phyloP scores from a whole-genome alignment of 2,797 vertebrate genomes.

The Lepilemur ruficaudatus region DNA sequence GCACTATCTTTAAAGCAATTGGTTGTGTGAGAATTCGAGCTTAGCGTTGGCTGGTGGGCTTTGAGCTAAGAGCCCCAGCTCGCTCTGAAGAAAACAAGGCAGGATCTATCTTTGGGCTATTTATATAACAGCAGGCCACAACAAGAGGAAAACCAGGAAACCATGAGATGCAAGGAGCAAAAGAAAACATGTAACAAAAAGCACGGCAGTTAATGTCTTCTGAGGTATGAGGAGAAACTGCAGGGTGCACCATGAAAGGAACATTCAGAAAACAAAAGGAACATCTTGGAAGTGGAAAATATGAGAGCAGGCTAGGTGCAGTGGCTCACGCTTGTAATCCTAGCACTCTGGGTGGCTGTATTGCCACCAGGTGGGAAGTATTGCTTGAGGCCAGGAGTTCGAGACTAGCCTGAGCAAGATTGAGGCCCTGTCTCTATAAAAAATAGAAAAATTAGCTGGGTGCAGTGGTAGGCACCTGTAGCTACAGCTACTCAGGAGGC shows the following conservation, averaged over 20 bases:
- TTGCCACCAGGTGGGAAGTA: not conserved
- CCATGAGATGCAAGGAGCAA: not conserved
- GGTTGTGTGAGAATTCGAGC: not conserved
- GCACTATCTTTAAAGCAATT: not conserved
- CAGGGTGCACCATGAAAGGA: not conserved
- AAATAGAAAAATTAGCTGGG: no score
- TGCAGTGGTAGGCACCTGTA: no score
- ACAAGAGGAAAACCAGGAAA: not conserved
- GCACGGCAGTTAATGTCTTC: not conserved
- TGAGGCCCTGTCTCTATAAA: no score
- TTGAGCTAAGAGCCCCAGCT: not conserved
- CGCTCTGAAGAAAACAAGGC: not conserved
- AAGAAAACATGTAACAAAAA: not conserved
- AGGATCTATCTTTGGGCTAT: not conserved
- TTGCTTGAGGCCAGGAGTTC: not conserved
- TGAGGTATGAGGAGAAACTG: not conserved
- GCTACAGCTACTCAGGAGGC: no score
- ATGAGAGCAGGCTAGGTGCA: not conserved
- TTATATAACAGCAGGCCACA: not conserved
- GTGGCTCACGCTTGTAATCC: not conserved
- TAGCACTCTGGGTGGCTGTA: not conserved
- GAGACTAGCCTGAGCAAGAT: no score
- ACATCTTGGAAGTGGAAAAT: not conserved
- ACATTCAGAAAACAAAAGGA: not conserved
- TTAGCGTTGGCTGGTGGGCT: not conserved